A percentile compares a stretch with the other conserved stretches of the same genome.
phyloP scores from a whole-genome alignment of 2,113 vertebrate species.

The Aegotheles bennettii region DNA sequence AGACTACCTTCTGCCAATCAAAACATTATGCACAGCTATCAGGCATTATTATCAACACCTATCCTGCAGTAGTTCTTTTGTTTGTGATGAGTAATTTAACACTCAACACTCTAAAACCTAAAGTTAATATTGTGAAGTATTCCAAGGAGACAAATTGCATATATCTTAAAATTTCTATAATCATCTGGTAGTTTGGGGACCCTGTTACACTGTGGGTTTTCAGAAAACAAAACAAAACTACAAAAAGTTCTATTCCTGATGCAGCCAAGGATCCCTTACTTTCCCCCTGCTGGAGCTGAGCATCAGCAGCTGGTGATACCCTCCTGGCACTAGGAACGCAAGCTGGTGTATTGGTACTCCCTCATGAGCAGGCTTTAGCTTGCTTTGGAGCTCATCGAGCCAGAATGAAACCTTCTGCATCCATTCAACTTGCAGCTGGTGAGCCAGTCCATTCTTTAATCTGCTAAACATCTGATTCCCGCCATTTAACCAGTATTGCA shows the following conservation, averaged over 20 bases:
- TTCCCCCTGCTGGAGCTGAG: neutral
- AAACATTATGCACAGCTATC: conserved; percentile 39
- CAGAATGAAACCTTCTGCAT: neutral
- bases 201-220: neutral
- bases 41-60: conserved; percentile 60
- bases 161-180: neutral
- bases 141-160: conserved; percentile 29
- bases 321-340: neutral
- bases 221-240: neutral
- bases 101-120: conserved; percentile 33
- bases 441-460: neutral
- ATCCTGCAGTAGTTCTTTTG: conserved; percentile 36
- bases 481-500: neutral
- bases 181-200: neutral
- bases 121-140: conserved; percentile 33
- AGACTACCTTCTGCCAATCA: conserved; percentile 19
- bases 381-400: neutral
- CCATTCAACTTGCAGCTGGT: neutral
- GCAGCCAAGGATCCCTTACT: neutral
- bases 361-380: neutral
- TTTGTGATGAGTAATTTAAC: conserved; percentile 49
- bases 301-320: neutral
- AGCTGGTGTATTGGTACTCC: neutral
- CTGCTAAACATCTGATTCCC: neutral
- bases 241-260: neutral